These are phyloP conservation scores for Crotalus helleri DNA, from an alignment of 2,113 vertebrate genomes.

Conservation along the genomic window DNA sequence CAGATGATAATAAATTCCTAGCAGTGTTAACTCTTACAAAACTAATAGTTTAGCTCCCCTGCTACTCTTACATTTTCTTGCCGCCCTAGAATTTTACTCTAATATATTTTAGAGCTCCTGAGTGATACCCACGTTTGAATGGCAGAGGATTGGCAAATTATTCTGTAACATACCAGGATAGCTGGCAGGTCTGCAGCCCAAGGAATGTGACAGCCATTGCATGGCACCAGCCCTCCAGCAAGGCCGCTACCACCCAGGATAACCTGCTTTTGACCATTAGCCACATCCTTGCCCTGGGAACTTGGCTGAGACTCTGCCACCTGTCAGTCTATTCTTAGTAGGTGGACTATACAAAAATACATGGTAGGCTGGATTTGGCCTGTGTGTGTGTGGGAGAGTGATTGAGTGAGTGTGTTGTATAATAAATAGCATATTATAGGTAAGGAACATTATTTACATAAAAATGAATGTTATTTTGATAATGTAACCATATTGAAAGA, in stretches of 20 bases:
- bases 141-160: not conserved
- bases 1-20: not conserved
- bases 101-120: not conserved
- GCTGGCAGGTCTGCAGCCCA: not conserved
- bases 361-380: not conserved
- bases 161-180: not conserved
- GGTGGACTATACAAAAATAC: not conserved
- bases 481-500: not conserved
- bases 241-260: not conserved
- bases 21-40: rapidly evolving
- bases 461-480: not conserved
- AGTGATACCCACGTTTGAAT: not conserved
- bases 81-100: not conserved
- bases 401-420: not conserved
- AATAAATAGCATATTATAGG: not conserved
- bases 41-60: rapidly evolving
- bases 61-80: not conserved
- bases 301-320: not conserved
- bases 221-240: not conserved
- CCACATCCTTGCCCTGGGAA: not conserved
- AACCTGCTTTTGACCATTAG: not conserved
- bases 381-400: not conserved
- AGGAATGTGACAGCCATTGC: not conserved
- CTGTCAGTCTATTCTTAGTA: not conserved
- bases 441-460: not conserved